Conservation (phyloP, 2,113 vertebrate genomes). For the Scolopax mira region DNA sequence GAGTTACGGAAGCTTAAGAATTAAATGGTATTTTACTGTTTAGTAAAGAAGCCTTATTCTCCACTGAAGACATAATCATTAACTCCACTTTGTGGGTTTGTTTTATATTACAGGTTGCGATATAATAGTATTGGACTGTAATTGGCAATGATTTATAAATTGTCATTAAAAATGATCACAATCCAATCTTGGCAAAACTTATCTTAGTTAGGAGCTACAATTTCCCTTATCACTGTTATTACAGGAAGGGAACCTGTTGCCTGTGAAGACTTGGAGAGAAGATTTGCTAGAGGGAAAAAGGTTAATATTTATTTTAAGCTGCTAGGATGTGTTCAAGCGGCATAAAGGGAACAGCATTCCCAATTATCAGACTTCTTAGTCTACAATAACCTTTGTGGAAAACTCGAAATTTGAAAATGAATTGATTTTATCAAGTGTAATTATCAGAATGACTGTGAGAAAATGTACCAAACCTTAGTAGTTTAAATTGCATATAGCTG, state of each 20-base stretch:
- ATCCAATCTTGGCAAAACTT: not conserved
- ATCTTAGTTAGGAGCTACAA: not conserved
- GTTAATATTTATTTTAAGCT: not conserved
- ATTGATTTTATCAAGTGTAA: not conserved
- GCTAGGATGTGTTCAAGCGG: not conserved
- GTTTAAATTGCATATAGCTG: not conserved
- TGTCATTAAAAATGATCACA: not conserved
- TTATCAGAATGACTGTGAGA: not conserved
- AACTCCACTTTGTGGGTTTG: not conserved
- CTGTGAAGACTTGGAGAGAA: not conserved
- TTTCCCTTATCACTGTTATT: not conserved
- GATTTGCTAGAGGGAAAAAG: not conserved
- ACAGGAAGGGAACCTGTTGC: not conserved
- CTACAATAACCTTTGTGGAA: not conserved
- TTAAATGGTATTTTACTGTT: constrained; percentile 42
- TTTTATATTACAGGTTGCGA: not conserved
- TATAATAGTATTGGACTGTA: not conserved
- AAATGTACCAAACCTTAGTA: not conserved
- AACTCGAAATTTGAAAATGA: not conserved
- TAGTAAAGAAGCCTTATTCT: constrained; percentile 14
- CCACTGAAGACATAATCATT: not conserved
- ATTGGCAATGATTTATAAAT: not conserved
- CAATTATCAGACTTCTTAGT: not conserved
- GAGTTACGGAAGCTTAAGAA: constrained; percentile 41
- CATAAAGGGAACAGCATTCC: not conserved